These are phyloP conservation scores for Bothrops jararaca DNA, from an alignment of 2,113 vertebrate genomes.

Conservation along the genomic window DNA sequence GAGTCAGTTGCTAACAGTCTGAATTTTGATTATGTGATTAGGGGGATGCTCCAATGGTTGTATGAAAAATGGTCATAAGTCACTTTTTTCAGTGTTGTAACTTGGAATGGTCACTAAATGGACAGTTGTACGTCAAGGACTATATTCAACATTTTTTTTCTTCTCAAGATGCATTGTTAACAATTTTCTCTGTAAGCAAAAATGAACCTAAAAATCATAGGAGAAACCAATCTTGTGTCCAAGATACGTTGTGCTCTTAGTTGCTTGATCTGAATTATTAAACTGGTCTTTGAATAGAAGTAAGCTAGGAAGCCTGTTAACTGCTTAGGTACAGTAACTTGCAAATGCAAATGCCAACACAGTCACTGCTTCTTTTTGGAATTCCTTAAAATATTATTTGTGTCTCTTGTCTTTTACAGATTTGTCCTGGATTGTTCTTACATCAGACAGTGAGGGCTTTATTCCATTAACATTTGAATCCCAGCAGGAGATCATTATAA, in stretches of 20 bases:
- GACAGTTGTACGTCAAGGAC: not conserved
- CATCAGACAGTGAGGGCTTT: conserved; percentile 85
- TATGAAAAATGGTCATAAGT: not conserved
- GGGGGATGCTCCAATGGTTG: not conserved
- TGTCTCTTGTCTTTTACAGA: conserved; percentile 62
- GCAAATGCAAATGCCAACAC: not conserved
- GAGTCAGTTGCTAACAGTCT: not conserved
- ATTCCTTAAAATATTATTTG: not conserved
- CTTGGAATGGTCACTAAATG: not conserved
- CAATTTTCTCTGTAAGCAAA: not conserved
- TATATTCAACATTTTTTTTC: fast-evolving
- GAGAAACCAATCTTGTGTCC: not conserved
- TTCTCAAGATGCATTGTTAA: not conserved
- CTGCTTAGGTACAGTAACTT: not conserved
- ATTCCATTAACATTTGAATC: conserved; percentile 82
- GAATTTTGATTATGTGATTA: not conserved
- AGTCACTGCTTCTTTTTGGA: not conserved
- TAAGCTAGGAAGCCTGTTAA: not conserved
- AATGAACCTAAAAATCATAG: not conserved
- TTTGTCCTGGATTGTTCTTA: conserved; percentile 85
- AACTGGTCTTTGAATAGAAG: not conserved
- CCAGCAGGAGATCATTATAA: conserved; percentile 78
- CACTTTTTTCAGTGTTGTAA: not conserved
- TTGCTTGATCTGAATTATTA: not conserved
- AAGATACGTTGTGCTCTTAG: not conserved